Evolutionary conservation across 2,888 invertebrate species (phyloP).

Genomic region (Drosophila paranaensis): DNA sequence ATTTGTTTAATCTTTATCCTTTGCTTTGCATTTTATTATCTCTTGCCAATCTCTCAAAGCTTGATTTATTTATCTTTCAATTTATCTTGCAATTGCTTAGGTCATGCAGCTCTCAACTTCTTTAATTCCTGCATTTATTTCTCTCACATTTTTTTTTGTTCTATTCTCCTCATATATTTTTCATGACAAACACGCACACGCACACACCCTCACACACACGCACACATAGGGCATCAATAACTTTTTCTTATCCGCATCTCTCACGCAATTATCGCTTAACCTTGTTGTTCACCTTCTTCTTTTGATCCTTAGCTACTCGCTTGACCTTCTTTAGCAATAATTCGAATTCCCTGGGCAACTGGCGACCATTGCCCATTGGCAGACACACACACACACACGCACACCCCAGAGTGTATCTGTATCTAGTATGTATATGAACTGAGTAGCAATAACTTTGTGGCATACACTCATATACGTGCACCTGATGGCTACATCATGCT

Average conservation of each 20-base stretch:
- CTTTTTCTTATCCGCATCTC: slow-evolving; percentile 16
- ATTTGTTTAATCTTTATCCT: too few species aligned
- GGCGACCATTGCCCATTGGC: slow-evolving; percentile 4
- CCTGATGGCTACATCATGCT: slow-evolving; percentile 74
- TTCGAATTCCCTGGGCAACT: slow-evolving; percentile 18
- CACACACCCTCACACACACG: background rate
- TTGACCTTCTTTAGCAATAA: slow-evolving; percentile 45
- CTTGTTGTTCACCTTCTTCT: slow-evolving; percentile 25
- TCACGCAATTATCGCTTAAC: slow-evolving; percentile 35
- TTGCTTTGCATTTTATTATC: background rate
- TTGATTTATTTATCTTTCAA: background rate
- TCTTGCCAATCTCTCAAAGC: background rate
- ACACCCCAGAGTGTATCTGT: slow-evolving; percentile 13
- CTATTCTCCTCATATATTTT: background rate
- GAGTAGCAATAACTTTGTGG: slow-evolving; percentile 37
- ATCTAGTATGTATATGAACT: slow-evolving; percentile 38
- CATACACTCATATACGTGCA: slow-evolving; percentile 28
- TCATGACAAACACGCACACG: background rate
- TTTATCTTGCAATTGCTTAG: background rate
- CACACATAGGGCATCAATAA: background rate
- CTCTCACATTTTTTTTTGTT: background rate
- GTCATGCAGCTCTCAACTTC: background rate
- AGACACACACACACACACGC: background rate
- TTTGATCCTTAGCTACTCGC: slow-evolving; percentile 27
- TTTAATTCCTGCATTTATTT: background rate